Evolutionary conservation across 2,113 vertebrate species (phyloP).

Genomic region (Eurystomus gularis): DNA sequence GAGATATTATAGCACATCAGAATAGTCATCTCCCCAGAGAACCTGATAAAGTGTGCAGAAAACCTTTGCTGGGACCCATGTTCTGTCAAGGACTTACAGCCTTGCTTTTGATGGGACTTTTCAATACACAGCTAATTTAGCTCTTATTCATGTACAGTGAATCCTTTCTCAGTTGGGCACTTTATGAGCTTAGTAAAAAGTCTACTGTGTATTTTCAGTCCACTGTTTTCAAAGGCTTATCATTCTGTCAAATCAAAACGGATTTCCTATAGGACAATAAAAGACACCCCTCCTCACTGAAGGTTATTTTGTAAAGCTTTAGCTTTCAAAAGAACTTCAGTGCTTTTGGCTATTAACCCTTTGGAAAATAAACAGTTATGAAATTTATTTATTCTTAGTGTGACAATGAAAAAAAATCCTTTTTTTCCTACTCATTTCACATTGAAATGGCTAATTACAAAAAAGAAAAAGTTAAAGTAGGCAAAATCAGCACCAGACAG

Average conservation of each 20-base stretch:
- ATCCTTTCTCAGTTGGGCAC: neutral
- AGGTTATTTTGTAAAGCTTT: conserved; percentile 22
- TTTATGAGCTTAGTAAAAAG: conserved; percentile 6
- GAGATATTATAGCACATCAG: neutral
- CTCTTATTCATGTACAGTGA: conserved; percentile 14
- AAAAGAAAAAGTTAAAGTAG: neutral
- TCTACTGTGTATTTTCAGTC: conserved; percentile 6
- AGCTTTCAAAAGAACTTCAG: conserved; percentile 1
- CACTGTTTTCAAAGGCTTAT: conserved; percentile 33
- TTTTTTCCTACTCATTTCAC: neutral
- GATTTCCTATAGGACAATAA: conserved; percentile 16
- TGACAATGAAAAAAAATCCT: neutral
- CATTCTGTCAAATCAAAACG: neutral
- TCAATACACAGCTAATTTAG: conserved; percentile 32
- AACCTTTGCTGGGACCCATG: neutral
- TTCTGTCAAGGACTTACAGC: neutral
- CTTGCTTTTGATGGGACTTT: neutral
- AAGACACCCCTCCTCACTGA: neutral
- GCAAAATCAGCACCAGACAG: neutral
- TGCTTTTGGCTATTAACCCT: neutral
- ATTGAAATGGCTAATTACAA: neutral
- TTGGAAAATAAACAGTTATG: neutral
- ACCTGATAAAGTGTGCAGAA: neutral
- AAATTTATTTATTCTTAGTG: neutral
- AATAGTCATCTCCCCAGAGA: neutral